Percentiles rank a stretch among this genome's conserved stretches.
phyloP scores from a whole-genome alignment of 2,113 vertebrate genomes.

The Natator depressus region DNA sequence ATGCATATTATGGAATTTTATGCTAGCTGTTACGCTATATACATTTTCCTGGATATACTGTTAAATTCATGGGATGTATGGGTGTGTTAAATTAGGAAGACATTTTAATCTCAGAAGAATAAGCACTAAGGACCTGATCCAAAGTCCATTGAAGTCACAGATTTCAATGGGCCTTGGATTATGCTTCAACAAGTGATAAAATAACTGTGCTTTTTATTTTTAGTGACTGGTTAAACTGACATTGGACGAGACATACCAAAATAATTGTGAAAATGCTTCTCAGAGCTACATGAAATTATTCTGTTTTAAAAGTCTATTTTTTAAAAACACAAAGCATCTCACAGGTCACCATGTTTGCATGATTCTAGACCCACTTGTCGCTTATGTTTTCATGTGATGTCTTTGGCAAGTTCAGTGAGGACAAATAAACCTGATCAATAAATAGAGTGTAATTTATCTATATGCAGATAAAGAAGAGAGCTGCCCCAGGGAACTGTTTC shows the following conservation, averaged over 20 bases:
- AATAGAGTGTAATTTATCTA: not conserved
- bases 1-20: not conserved
- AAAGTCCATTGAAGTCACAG: not conserved
- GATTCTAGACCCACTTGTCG: not conserved
- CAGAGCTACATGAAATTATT: not conserved
- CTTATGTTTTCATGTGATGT: not conserved
- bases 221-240: not conserved
- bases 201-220: not conserved
- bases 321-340: not conserved
- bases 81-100: not conserved
- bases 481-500: not conserved
- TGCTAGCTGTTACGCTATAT: not conserved
- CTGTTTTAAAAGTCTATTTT: not conserved
- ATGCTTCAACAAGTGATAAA: not conserved
- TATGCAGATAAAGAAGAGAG: not conserved
- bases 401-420: not conserved
- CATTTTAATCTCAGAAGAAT: constrained; percentile 7
- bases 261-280: not conserved
- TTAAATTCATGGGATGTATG: not conserved
- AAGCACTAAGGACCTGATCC: not conserved
- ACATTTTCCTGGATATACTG: not conserved
- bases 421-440: not conserved
- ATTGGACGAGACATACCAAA: not conserved
- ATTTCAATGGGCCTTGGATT: not conserved
- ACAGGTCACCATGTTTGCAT: not conserved